Conservation (phyloP, 2,888 invertebrate species). For the Clostera curtula region DNA sequence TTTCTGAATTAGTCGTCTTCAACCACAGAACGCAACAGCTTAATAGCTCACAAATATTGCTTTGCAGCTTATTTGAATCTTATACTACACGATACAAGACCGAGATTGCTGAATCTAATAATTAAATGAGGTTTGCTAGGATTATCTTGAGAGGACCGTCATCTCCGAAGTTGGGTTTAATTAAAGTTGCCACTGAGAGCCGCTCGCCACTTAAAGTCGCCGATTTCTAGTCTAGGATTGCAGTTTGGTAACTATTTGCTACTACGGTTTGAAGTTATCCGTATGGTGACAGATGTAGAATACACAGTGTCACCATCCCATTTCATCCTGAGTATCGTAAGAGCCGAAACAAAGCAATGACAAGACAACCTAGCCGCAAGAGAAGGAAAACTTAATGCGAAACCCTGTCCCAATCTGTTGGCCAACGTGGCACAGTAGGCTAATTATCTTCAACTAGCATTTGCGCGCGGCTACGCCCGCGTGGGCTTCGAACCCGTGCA, state of each 20-base stretch:
- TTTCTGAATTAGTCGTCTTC: conserved; percentile 38
- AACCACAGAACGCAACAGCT: conserved; percentile 49
- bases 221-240: conserved; percentile 46
- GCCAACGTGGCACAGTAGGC: too few relatives aligned
- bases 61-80: conserved; percentile 8
- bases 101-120: conserved; percentile 9
- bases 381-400: too few relatives aligned
- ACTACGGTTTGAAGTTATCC: too few relatives aligned
- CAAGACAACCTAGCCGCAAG: too few relatives aligned
- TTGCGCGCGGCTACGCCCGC: too few relatives aligned
- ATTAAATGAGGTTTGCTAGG: conserved; percentile 19
- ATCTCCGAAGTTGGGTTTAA: conserved; percentile 64
- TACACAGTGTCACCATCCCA: too few relatives aligned
- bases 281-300: too few relatives aligned
- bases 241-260: conserved; percentile 51
- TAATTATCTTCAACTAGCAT: too few relatives aligned
- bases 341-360: too few relatives aligned
- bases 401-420: too few relatives aligned
- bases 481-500: too few relatives aligned
- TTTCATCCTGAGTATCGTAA: too few relatives aligned
- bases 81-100: conserved; percentile 20
- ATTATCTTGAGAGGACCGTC: conserved; percentile 56
- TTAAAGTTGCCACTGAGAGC: conserved; percentile 54
- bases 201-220: conserved; percentile 44
- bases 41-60: conserved; percentile 29